Base-by-base conservation (phyloP, 2,797 vertebrate genomes). In the Cichlasoma orientale region DNA sequence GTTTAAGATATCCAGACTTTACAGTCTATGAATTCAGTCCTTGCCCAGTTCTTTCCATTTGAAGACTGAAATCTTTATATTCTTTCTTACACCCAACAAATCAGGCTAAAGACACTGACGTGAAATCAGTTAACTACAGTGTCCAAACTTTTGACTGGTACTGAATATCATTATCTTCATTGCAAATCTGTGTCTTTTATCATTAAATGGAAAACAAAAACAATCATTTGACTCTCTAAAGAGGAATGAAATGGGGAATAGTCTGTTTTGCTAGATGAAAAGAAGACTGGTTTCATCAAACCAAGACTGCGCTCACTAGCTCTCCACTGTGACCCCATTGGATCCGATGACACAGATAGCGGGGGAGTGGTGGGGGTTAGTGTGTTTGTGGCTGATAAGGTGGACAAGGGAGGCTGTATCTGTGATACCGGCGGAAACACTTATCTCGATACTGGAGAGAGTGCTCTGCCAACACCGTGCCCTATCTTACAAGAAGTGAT, bases 311-410 rank as follows among this genome's bases (percentile, higher is more conserved):
- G 74, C 92, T 92, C 76, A 87, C 86, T 85, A 85, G 89, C 71
- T 83, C 75, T 83, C 66, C 54, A 44, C 92, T 90, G 90, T 92
- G 92, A 95, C 94, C 89, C 90, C 80, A 78, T 72, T 85, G 93
- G 92, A 91, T 94, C 89, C 59, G 91, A 95, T 95, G 93, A 91
- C 93, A 93, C 80, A 85, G 93, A 95, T 94, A 94, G 80, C 2
- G 8, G 80, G 58, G 84, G 79, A 80, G 73, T 72, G 89, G 84
- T 77, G 86, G 90, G 86, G 89, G 90, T 77, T 88, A 68, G 93
- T 84, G 94, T 95, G 95, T 93, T 90, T 70, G 4, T 3, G 74
- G 82, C 92, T 92, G 94, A 95, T 95, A 95, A 95, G 93, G 80
- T 76, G 31, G 78, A 83, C 14, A 72, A 8, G 74, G 79, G 84